Base-by-base conservation (phyloP, 2,888 invertebrate species). In the Uloborus plumipes region DNA sequence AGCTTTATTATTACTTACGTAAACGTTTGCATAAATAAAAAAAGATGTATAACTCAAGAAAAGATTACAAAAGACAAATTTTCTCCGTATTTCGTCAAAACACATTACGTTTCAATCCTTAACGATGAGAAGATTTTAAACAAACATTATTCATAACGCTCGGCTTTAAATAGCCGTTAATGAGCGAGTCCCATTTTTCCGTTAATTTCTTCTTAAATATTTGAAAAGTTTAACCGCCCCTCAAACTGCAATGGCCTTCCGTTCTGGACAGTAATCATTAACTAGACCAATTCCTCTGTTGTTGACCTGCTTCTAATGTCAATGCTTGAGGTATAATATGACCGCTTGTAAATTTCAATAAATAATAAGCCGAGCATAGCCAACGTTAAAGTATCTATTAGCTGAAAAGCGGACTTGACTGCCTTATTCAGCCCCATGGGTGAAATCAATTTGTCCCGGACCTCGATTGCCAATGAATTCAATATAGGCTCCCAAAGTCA, bases 381-480 rank as follows among this genome's bases (percentile, higher is more conserved):
- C 58, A 22, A 64, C 58, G 26, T 65, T 71, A 65, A 71, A 65
- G 65, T 65, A 65, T 71, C 70, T 71, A 65, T 78, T 70, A 65
- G 50, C 18, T 18, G 65, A 55, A 31, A 62, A 55, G 64, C 26
- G 58, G 49, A 49, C 26, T 20, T 18, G 11, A 55, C 55, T 55
- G 55, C n/a, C 55, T 26, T 20, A 15, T 64, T 18, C 22, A 59
- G 26, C 62, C 76, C 69, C 58, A 49, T 70, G 62, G 64, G 77
- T 55, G 65, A 78, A 78, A 71, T 78, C 77, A 78, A 78, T 78
- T 78, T 65, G 50, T 64, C 67, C 65, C 59, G 77, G 77, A 64
- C 62, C 26, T 31, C 70, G 58, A 47, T 65, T 47, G 62, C 18
- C 51, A 31, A 64, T 47, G 62, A 16, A 69, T 64, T 70, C 55